These are phyloP conservation scores for Siniperca obscura DNA, from an alignment of 2,797 vertebrate species.

Conservation along the genomic window DNA sequence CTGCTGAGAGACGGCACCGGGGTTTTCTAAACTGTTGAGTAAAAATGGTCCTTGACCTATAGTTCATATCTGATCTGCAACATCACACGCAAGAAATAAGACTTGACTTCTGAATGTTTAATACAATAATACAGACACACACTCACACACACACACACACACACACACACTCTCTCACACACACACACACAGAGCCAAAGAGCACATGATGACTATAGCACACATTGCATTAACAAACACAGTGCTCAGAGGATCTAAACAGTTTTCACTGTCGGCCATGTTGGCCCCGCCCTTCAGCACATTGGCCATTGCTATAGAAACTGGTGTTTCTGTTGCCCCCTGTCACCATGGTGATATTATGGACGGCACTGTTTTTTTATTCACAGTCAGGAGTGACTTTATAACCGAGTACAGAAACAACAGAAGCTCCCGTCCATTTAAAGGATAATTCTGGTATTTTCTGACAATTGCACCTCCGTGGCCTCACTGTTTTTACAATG, in stretches of 20 bases:
- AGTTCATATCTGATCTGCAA: not conserved
- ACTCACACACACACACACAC: not conserved
- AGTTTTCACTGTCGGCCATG: constrained; percentile 34
- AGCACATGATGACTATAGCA: constrained; percentile 54
- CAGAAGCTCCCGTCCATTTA: not conserved
- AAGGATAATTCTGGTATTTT: constrained; percentile 20
- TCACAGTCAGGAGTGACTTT: constrained; percentile 33
- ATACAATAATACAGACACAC: constrained; percentile 64
- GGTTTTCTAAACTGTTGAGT: not conserved
- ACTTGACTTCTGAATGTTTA: constrained; percentile 55
- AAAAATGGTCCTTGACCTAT: not conserved
- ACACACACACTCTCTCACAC: constrained; percentile 16
- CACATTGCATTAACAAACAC: constrained; percentile 59
- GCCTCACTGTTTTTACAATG: not conserved
- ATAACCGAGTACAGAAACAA: constrained; percentile 11
- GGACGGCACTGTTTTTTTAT: constrained; percentile 2
- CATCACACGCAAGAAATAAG: not conserved
- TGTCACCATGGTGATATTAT: constrained; percentile 23
- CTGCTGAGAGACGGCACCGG: not conserved
- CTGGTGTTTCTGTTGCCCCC: constrained; percentile 9
- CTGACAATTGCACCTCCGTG: not conserved
- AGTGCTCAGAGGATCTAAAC: constrained; percentile 51
- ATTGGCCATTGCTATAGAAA: constrained; percentile 49
- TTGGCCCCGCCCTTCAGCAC: constrained; percentile 5
- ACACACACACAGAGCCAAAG: constrained; percentile 32